Base-by-base conservation (phyloP, 2,888 invertebrate genomes). In the Hirtodrosophila trivittata region DNA sequence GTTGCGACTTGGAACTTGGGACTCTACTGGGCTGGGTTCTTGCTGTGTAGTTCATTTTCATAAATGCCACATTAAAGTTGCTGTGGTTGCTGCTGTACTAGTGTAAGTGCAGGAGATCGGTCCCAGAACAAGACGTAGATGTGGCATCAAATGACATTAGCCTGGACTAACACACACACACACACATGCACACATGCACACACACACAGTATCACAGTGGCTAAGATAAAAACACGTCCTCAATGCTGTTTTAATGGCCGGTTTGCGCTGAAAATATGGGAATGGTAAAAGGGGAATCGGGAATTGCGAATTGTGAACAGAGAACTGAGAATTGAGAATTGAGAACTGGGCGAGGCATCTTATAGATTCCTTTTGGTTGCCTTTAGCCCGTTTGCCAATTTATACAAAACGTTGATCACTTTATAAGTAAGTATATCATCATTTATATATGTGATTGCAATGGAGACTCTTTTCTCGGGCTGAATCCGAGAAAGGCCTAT, bases 381-480 rank as follows among this genome's bases (percentile, higher is more conserved):
- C 10, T 37, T 57, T 35, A 38, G 39, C 16, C 32, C 38, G 18
- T 58, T 46, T 41, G 63, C 49, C 68, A 70, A 70, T 71, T 71
- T 71, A 71, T 68, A 72, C 59, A 75, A 74, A 69, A 71, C 65
- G 67, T 64, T 80, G 81, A 83, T 83, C 76, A 68, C 76, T 77
- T 80, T 77, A 83, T 72, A 77, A 83, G 80, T 72, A 64, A 80
- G 80, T 77, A 68, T 66, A 83, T 83, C 84, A 77, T 80, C 63
- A 78, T 75, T 78, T 84, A 73, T 65, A 76, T 56, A 82, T 70
- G 67, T 56, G 51, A 45, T 21, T 55, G 33, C n/a, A n/a, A n/a
- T n/a, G n/a, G n/a, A n/a, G n/a, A n/a, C n/a, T n/a, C n/a, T n/a
- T n/a, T n/a, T n/a, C n/a, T n/a, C n/a, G n/a, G n/a, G n/a, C n/a